Evolutionary conservation across 2,113 vertebrate genomes (phyloP), one percentile per base, ranked within the genome.

Genomic region (Spermophilus dauricus): DNA sequence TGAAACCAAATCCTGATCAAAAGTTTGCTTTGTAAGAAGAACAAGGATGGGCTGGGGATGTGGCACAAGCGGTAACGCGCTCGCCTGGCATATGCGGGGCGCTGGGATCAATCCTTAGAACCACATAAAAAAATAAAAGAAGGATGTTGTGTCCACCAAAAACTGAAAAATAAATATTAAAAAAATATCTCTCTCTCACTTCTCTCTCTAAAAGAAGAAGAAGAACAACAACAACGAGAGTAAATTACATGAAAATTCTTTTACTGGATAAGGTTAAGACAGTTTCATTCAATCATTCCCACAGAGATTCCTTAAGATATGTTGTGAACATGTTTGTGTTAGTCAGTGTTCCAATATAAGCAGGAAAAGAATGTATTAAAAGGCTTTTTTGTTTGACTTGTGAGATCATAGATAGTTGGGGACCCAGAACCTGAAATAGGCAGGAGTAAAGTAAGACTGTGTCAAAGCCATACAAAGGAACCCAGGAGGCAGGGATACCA

Each of bases 401-500:
- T 39, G 48, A 69, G 14, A 76, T 61, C 34, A 30, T 0, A 3
- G 17, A 75, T 73, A 26, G 0, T 17, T 39, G 37, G 30, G 17
- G 14, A 45, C 24, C 17, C 8, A 53, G 51, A 2, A 51, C 22
- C 26, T 69, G 37, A 83, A 73, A 51, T 67, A 20, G 87, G 34
- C 9, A 91, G 76, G 37, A 92, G 30, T 83, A 67, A 77, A 88
- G 7, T n/a, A 39, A 84, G 2, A 14, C 9, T 26, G 5, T 83
- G 65, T 1, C 0, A 53, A 69, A n/a, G 7, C 16, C 16, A n/a
- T 4, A 1, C 32, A 11, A 24, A 20, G 18, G 9, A 77, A 12
- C 14, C 11, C 0, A 0, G 32, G 37, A 61, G 45, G 13, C 39
- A 69, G 67, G 26, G 9, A 8, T 32, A 26, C 4, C 5, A 6